Evolutionary conservation across 1,140 invertebrate species (phyloP).

Genomic region (Hermetia illucens): DNA sequence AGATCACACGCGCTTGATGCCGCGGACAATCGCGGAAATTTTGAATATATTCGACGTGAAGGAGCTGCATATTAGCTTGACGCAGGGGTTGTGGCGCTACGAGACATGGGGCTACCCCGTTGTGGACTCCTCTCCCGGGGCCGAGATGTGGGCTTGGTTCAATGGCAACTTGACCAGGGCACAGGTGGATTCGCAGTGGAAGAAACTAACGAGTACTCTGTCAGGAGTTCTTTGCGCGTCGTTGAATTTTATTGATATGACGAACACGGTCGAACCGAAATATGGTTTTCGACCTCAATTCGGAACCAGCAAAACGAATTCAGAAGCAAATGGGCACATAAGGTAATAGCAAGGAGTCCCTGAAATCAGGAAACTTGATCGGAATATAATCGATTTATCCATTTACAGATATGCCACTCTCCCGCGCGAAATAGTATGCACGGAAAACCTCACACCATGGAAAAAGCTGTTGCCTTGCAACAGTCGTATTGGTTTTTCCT

Average conservation of each 20-base stretch:
- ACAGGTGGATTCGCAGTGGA: conserved; percentile 70
- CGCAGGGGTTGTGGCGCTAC: conserved; percentile 86
- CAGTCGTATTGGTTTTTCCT: conserved; percentile 68
- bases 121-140: conserved; percentile 75
- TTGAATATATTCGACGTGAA: conserved; percentile 68
- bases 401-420: conserved; percentile 58
- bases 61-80: conserved; percentile 83
- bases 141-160: conserved; percentile 90
- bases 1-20: conserved; percentile 76
- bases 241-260: conserved; percentile 86
- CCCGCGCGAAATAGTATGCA: conserved; percentile 92
- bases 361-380: neutral
- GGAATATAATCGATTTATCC: neutral
- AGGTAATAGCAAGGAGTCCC: too few relatives aligned
- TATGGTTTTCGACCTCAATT: conserved; percentile 64
- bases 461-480: conserved; percentile 92
- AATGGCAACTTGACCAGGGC: conserved; percentile 31
- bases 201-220: conserved; percentile 71
- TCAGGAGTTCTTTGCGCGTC: conserved; percentile 92
- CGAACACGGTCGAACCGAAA: conserved; percentile 72
- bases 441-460: conserved; percentile 97
- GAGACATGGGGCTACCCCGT: conserved; percentile 87
- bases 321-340: too few relatives aligned
- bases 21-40: conserved; percentile 81
- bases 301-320: conserved; percentile 35